Base-by-base conservation (phyloP, 2,797 vertebrate genomes). In the Tiaroga cobitis region DNA sequence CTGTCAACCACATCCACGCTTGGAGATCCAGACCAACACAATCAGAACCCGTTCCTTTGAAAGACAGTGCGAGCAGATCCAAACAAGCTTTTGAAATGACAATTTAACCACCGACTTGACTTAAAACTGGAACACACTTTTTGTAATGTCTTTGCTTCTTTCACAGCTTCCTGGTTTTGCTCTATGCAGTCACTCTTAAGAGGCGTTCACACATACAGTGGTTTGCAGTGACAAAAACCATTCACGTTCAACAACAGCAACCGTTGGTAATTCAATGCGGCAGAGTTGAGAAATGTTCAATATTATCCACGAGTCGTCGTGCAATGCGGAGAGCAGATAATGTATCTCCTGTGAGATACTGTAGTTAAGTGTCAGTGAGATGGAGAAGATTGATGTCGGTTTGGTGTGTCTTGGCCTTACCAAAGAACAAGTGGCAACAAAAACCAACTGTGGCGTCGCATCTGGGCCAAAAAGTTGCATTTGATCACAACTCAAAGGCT, bases 31-130 rank as follows among this genome's bases (percentile, higher is more conserved):
- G 87, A 91, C 80, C 90, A 92, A 86, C 91, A 87, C 89, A 94
- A 85, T 85, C 94, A 94, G 84, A 96, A 96, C 91, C 95, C 95
- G 70, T 96, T 96, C 91, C 91, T 96, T 91, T 96, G 92, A 96
- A 88, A 87, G 88, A 68, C 84, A 26, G n/a, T 26, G 59, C 26
- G 90, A 89, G 82, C 79, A 82, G 86, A 87, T 41, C 75, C 18
- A 76, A 74, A 63, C 73, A 69, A 73, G 73, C 77, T 83, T 69
- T 74, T 84, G 54, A 84, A 83, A 76, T 83, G 86, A 90, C 85
- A 77, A 82, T 88, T 76, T 86, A 92, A 93, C 86, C 75, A 82
- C 88, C 88, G 87, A 91, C 88, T 90, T 90, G 76, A 73, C 67
- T 87, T 46, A 81, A 68, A 87, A 90, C 90, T 91, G 83, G 85